Evolutionary conservation across 2,888 invertebrate species (phyloP).

Genomic region (Sinohyriopsis cumingii): DNA sequence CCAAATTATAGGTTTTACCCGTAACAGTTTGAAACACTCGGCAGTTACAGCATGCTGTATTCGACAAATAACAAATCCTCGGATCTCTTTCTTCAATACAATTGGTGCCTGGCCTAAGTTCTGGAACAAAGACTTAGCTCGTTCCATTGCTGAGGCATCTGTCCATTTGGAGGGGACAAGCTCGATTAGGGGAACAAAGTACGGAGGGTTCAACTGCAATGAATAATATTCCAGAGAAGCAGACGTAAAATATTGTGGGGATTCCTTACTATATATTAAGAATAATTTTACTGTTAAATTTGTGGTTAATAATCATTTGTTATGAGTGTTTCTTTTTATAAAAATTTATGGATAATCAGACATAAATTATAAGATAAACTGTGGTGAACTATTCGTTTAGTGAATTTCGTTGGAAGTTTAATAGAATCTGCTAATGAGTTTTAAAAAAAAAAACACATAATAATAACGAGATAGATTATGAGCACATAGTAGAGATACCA

Average conservation of each 20-base stretch:
- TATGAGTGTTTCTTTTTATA: not conserved
- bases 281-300: not conserved
- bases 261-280: no score
- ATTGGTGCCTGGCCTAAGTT: slow-evolving; percentile 94
- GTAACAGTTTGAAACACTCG: slow-evolving; percentile 91
- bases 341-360: no score
- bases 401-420: no score
- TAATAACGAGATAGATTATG: no score
- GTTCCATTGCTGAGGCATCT: slow-evolving; percentile 81
- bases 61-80: slow-evolving; percentile 93
- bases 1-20: slow-evolving; percentile 26
- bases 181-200: slow-evolving; percentile 94
- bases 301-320: not conserved
- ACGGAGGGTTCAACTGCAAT: slow-evolving; percentile 89
- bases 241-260: not conserved
- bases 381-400: no score
- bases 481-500: no score
- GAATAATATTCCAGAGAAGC: not conserved
- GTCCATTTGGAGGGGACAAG: slow-evolving; percentile 96
- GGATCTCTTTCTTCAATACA: slow-evolving; percentile 86
- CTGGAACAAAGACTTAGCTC: slow-evolving; percentile 84
- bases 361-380: no score
- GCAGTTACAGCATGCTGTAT: slow-evolving; percentile 95
- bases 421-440: no score
- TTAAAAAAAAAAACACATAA: no score